Evolutionary conservation across 2,888 invertebrate genomes (phyloP), one percentile per base, ranked within the genome.

Genomic region (Dysmachus trigonus): DNA sequence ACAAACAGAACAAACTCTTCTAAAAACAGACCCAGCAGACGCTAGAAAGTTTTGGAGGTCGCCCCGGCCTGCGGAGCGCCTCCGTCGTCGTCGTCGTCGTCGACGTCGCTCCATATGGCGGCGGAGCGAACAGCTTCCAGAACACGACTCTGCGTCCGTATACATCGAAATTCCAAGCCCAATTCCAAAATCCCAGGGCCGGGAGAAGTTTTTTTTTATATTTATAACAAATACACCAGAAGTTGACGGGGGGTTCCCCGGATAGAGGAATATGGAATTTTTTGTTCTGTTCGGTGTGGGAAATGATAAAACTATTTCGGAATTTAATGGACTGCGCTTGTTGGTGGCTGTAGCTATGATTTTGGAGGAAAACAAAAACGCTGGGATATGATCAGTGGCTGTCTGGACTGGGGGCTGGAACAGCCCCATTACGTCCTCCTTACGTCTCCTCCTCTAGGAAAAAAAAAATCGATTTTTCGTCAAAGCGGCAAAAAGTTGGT

Each of bases 401-500:
- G 47, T n/a, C n/a, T n/a, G 47, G 47, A 62, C 62, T 0, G 18
- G 5, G 47, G 15, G 18, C 27, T 53, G 53, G 53, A 15, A 10
- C 7, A 22, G 53, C n/a, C 53, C n/a, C 22, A 22, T 2, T 18
- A 18, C 27, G 8, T 41, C 62, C 27, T 62, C 13, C n/a, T n/a
- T n/a, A n/a, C n/a, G n/a, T n/a, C n/a, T n/a, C n/a, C 62, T 13
- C 0, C 38, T 10, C 10, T 13, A 41, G 38, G n/a, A 41, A 10
- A 41, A 41, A 35, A 77, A 77, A 47, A 77, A 77, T 47, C 77
- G 77, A 77, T 77, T 77, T 77, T 22, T 47, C 77, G 30, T 77
- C 47, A 77, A 77, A 22, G 47, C 35, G 77, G 47, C 47, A 35
- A 22, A 35, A 76, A 62, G 62, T 62, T 62, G 13, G 13, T 41